Conservation (phyloP, 92 coral and sea anemone genomes). For the Scolanthus callimorphus region DNA sequence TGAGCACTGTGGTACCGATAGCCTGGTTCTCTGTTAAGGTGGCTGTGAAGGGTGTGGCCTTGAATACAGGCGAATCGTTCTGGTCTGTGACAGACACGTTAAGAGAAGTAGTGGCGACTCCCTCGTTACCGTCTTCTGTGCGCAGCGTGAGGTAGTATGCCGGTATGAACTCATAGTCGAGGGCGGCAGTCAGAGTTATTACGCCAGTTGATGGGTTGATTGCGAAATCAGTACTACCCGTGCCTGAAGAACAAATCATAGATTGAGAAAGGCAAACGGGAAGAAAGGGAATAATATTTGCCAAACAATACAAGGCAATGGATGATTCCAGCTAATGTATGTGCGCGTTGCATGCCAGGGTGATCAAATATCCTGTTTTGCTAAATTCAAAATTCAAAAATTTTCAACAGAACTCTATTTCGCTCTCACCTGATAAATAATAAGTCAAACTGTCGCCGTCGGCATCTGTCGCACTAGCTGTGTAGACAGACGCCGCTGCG, state of each 20-base stretch:
- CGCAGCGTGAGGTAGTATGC: constrained; percentile 35
- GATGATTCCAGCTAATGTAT: no score
- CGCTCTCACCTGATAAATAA: constrained; percentile 2
- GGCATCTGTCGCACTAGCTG: constrained; percentile 26
- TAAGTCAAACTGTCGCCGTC: constrained; percentile 31
- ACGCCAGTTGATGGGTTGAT: constrained; percentile 44
- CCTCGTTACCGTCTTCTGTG: constrained; percentile 39
- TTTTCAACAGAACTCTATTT: not conserved
- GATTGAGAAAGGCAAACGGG: no score
- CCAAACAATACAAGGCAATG: no score
- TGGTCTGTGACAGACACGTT: constrained; percentile 34
- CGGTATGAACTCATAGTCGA: constrained; percentile 35
- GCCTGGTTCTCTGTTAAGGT: constrained; percentile 30
- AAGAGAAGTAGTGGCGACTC: constrained; percentile 28
- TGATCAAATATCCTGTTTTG: no score
- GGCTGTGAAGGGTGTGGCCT: constrained; percentile 18
- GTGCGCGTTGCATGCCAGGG: no score
- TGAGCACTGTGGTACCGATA: constrained; percentile 41
- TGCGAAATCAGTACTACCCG: constrained; percentile 32
- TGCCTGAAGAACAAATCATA: no score
- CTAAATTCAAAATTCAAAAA: no score
- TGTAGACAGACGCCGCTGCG: constrained; percentile 21
- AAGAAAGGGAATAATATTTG: no score
- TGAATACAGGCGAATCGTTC: constrained; percentile 37
- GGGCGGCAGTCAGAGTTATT: constrained; percentile 28